Base-by-base conservation (phyloP, 2,888 invertebrate species). In the Podabrus alpinus region DNA sequence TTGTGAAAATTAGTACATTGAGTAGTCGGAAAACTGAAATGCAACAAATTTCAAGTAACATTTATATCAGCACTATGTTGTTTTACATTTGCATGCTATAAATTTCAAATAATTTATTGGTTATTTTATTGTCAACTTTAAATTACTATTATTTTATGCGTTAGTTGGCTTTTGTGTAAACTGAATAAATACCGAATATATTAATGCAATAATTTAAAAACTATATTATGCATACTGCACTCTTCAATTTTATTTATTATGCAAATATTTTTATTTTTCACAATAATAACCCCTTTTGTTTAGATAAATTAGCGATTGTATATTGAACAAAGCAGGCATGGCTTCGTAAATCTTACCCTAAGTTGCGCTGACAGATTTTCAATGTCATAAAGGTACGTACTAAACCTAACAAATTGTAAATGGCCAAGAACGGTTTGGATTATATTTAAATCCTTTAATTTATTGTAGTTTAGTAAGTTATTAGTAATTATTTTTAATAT, bases 31-130 rank as follows among this genome's bases (percentile, higher is more conserved):
- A 60, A 71, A 45, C 59, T 59, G 24, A 61, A 15, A 19, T 59
- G 66, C 71, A 71, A 25, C 71, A 25, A 60, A 67, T 19, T 24
- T 66, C 66, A 60, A 71, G 66, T 21, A 17, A 66, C 71, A 60
- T 59, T 71, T 66, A 67, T 61, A 60, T 71, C 64, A 19, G 71
- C 16, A 66, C 60, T 29, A 29, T 62, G 68, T 25, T 68, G 69
- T 62, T 72, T 68, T 68, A 68, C 72, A 72, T 68, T 72, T 68
- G 62, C 68, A 72, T 62, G 72, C 68, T 61, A 72, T 72, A 72
- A 72, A 72, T 72, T 68, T 15, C 19, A 17, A 62, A 68, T 72
- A 72, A 72, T 72, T 72, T 72, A 71, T 71, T 71, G 66, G 71
- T 71, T 71, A 71, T 71, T 66, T 45, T 66, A 66, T 59, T 66